Base-by-base conservation (phyloP, 2,888 invertebrate genomes). In the Gastracanthus pulcherrimus region DNA sequence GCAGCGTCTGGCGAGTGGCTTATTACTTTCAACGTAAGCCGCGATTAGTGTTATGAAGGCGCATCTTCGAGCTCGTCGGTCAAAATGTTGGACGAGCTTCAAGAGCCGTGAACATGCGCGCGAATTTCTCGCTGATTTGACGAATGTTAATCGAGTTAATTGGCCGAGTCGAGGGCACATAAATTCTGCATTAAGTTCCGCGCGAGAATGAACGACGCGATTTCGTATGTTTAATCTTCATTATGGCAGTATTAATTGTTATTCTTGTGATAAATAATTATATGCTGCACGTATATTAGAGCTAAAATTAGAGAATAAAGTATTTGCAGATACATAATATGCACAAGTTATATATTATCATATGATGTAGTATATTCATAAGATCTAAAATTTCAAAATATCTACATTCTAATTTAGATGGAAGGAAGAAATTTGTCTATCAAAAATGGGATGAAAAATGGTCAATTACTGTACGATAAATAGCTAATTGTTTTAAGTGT, bases 1-100 rank as follows among this genome's bases (percentile, higher is more conserved):
- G 5, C 58, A 5, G n/a, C n/a, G n/a, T n/a, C n/a, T n/a, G n/a
- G 36, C 34, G 60, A 16, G 36, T 1, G 41, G 0, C 13, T 31
- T 45, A 67, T 55, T 48, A 64, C 31, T 23, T 75, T 11, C 23
- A 29, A 64, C 38, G 64, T 38, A 64, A 72, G 72, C 41, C 41
- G 13, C 58, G 62, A 78, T 71, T 62, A 64, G 78, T 71, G 34
- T 72, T 64, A 67, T 45, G 51, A 79, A 55, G 41, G n/a, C n/a
- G 36, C 29, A 29, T 64, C 41, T 51, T 51, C 16, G n/a, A 23
- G 31, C 48, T 55, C 26, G 41, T 72, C 58, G 34, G 34, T 74
- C 58, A 69, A 74, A 58, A n/a, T 31, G 41, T 80, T 80, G 79
- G 74, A 80, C 58, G 26, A 34, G 36, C 19, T 67, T 66, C 79